A percentile compares a stretch with the other conserved stretches of the same genome.
These are phyloP conservation scores for Steatornis caripensis DNA, from an alignment of 2,113 vertebrate genomes.

Conservation along the genomic window DNA sequence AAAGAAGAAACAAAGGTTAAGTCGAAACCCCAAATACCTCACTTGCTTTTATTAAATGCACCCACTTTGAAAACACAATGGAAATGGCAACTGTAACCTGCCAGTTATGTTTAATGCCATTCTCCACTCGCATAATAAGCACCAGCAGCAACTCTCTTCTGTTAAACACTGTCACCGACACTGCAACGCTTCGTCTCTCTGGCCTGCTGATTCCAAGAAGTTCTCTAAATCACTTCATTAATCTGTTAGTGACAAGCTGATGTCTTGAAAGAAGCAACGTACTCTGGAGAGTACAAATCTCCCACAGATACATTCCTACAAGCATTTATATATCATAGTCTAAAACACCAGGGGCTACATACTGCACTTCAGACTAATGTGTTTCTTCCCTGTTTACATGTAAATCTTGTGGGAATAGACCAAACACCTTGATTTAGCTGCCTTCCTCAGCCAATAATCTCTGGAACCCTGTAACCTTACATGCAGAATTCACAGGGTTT, in stretches of 20 bases:
- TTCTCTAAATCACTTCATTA: slow-evolving; percentile 23
- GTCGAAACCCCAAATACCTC: background rate
- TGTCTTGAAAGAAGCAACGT: background rate
- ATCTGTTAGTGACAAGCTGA: slow-evolving; percentile 16
- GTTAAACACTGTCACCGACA: background rate
- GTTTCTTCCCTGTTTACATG: background rate
- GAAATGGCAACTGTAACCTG: background rate
- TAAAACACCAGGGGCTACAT: background rate
- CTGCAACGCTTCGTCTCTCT: background rate
- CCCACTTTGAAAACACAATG: background rate
- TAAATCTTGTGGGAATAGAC: background rate
- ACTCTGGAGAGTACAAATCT: background rate
- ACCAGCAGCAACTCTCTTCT: background rate
- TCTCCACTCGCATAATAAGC: background rate
- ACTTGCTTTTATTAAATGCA: background rate
- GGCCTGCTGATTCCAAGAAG: background rate
- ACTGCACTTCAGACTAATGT: background rate
- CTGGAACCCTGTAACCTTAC: background rate
- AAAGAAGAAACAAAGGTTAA: background rate
- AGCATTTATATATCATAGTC: background rate
- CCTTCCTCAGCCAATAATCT: background rate
- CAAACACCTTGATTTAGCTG: background rate
- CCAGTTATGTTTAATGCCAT: background rate
- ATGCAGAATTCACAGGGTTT: background rate
- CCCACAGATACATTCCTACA: background rate